Evolutionary conservation across 2,888 invertebrate species (phyloP), one percentile per base, ranked within the genome.

Genomic region (Phaedon cochleariae): DNA sequence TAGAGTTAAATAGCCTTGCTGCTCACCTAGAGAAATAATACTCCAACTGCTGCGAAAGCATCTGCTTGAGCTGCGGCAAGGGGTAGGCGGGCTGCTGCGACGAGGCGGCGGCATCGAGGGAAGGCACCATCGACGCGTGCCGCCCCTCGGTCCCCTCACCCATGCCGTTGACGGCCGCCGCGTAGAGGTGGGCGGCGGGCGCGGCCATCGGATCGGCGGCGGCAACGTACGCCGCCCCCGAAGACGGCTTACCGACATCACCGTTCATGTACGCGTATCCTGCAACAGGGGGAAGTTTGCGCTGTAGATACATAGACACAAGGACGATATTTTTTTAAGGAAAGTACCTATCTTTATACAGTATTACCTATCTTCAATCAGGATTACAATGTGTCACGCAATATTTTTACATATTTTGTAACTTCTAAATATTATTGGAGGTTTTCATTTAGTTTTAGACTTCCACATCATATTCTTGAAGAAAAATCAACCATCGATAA

Each of bases 11-110:
- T n/a, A n/a, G n/a, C n/a, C n/a, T n/a, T n/a, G 20, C 2, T 6
- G 53, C 64, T 67, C 82, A 94, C 94, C 93, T 90, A 78, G 94
- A 94, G 85, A 95, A 95, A 84, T 95, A 95, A 83, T 94, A 94
- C 85, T 95, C 94, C 78, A 95, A 87, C 84, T 95, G 95, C 62
- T 89, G 88, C 75, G 91, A 91, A 78, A 95, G 88, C 88, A 91
- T 87, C 79, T 89, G 89, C 84, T 92, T 91, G 52, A 94, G 86
- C 83, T 92, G 90, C 75, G 92, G 91, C 80, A 92, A 85, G 70
- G 92, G 87, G 78, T 90, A 87, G 70, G 85, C 85, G 69, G 85
- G 81, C 67, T 83, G 81, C 41, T 41, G 41, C 3, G 41, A n/a
- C 4, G 41, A 41, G 10, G 41, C n/a, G 12, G 15, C 82, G 75